Evolutionary conservation across 2,888 invertebrate genomes (phyloP).

Genomic region (Heteromurus nitidus): DNA sequence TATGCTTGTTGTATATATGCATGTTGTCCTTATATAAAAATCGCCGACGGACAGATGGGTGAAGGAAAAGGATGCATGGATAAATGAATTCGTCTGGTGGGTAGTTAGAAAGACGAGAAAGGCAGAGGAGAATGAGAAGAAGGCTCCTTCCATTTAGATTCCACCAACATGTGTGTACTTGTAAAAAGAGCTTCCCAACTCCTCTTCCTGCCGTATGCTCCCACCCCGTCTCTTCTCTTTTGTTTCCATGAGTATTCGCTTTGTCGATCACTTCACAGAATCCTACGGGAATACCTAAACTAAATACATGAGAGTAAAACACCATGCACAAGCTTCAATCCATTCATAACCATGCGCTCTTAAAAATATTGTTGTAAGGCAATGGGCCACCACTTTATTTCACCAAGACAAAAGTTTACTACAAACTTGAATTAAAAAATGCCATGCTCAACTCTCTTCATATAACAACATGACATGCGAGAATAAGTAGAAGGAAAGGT

Average conservation of each 20-base stretch:
- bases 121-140: conserved; percentile 4
- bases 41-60: conserved; percentile 43
- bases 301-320: background rate
- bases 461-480: too few species aligned
- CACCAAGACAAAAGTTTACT: too few species aligned
- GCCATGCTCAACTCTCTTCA: too few species aligned
- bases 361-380: too few species aligned
- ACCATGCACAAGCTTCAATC: too few species aligned
- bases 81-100: conserved; percentile 28
- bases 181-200: conserved; percentile 16
- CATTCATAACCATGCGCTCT: too few species aligned
- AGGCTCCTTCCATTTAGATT: conserved; percentile 12
- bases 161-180: conserved; percentile 37
- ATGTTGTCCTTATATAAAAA: background rate
- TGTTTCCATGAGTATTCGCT: background rate
- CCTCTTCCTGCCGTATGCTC: conserved; percentile 1
- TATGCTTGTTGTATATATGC: too few species aligned
- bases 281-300: too few species aligned
- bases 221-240: background rate
- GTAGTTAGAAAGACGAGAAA: background rate
- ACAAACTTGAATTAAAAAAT: too few species aligned
- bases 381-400: too few species aligned
- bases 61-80: conserved; percentile 49
- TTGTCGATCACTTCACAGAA: background rate
- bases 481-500: too few species aligned